A percentile compares a stretch with the other conserved stretches of the same genome.
These are phyloP conservation scores for Apamea anceps DNA, from an alignment of 2,888 invertebrate genomes.

Conservation along the genomic window DNA sequence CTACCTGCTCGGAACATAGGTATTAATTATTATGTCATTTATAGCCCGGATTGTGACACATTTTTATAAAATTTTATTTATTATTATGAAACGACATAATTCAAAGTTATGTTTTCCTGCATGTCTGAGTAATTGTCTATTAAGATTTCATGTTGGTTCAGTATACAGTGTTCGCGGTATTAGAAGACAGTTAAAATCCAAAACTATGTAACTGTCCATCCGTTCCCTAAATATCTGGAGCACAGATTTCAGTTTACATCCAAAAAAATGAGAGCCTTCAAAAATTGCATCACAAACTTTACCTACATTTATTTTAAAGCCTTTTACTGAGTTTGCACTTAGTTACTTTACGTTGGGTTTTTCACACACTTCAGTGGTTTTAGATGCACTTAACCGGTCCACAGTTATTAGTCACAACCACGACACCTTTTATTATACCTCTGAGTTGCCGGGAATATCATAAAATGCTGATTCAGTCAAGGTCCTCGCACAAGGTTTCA, in stretches of 20 bases:
- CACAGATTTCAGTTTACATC: too few species aligned
- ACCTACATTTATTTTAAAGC: background rate
- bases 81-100: background rate
- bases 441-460: conserved; percentile 31
- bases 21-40: conserved; percentile 18
- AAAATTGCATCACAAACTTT: background rate
- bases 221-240: background rate
- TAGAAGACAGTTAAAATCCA: background rate
- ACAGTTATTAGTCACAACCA: conserved; percentile 25
- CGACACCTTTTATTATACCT: conserved; percentile 25
- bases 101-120: background rate
- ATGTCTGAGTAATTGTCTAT: too few species aligned
- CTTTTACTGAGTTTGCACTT: conserved; percentile 5
- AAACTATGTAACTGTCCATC: background rate
- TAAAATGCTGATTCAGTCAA: conserved; percentile 48
- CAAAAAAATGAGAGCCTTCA: background rate
- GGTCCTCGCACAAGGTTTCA: conserved; percentile 33
- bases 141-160: background rate
- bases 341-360: conserved; percentile 22
- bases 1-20: conserved; percentile 6
- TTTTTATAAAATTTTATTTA: background rate
- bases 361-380: conserved; percentile 23
- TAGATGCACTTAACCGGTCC: background rate
- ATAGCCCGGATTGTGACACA: background rate
- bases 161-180: background rate